Evolutionary conservation across 2,797 vertebrate species (phyloP).

Genomic region (Molossus alvarezi): DNA sequence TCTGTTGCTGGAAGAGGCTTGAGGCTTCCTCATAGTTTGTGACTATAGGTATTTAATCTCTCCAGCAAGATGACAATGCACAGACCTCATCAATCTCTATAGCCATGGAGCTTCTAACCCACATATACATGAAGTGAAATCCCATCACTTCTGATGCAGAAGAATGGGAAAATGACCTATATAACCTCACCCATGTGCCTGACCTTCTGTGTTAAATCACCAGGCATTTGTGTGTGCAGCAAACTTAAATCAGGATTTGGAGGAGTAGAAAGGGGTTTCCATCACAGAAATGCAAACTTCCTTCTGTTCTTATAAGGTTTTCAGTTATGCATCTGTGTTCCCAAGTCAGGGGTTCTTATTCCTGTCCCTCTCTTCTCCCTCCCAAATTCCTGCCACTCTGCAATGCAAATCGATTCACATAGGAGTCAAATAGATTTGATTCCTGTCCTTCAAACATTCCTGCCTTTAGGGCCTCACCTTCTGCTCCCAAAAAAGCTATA

Average conservation of each 20-base stretch:
- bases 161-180: background rate
- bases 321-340: background rate
- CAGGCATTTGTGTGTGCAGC: background rate
- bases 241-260: background rate
- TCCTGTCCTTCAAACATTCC: background rate
- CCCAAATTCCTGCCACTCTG: background rate
- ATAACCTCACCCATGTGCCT: background rate
- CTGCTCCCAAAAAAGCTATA: background rate
- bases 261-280: background rate
- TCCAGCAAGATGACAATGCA: background rate
- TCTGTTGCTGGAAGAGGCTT: background rate
- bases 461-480: background rate
- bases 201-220: background rate
- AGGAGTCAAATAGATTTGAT: background rate
- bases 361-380: background rate
- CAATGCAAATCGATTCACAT: background rate
- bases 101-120: background rate
- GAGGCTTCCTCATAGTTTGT: background rate
- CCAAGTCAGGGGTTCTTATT: background rate
- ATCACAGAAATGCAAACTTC: background rate
- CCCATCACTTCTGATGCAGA: slow-evolving; percentile 6
- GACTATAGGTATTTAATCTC: background rate
- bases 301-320: background rate
- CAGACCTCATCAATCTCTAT: background rate
- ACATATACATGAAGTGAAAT: background rate